Base-by-base conservation (phyloP, 2,113 vertebrate species). In the Arothron firmamentum region DNA sequence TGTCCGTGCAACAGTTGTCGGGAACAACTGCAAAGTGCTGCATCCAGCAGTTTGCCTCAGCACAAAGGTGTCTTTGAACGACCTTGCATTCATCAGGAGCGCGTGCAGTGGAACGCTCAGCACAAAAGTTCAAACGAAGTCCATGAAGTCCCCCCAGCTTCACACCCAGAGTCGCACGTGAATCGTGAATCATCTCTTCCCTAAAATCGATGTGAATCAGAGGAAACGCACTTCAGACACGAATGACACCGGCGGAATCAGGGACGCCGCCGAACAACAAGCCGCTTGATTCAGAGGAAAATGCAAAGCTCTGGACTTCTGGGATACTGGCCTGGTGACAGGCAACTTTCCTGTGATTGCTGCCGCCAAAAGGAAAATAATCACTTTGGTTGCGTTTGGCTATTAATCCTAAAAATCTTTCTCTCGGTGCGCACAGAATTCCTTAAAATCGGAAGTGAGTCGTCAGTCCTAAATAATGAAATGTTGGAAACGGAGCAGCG, bases 41-140 rank as follows among this genome's bases (percentile, higher is more conserved):
- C 14, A 66, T 72, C 75, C 55, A 76, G 78, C 74, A 73, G 74
- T 81, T 78, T 53, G 80, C 80, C 88, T 76, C 70, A 80, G 80
- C 85, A 78, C 70, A 31, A 72, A 74, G 61, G 65, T 43, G 59
- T 75, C 74, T 84, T 74, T 74, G 74, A 82, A 70, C 63, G 56
- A 49, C 17, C 64, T 68, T 81, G 68, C 60, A 69, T 82, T 81
- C 67, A 61, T 78, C 72, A 41, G 67, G 67, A 80, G 81, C 56
- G 51, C 62, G 42, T 51, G 58, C 77, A n/a, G 65, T 61, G 67
- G 70, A 68, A 69, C 43, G 70, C 73, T 84, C 81, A 71, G 80
- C 74, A 80, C 17, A 83, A 82, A 66, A 82, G 84, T 86, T 87
- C 69, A 84, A 85, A 83, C 57, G 13, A 69, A 49, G 59, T 65